Base-by-base conservation (phyloP, 2,888 invertebrate genomes). In the Plebejus anna region DNA sequence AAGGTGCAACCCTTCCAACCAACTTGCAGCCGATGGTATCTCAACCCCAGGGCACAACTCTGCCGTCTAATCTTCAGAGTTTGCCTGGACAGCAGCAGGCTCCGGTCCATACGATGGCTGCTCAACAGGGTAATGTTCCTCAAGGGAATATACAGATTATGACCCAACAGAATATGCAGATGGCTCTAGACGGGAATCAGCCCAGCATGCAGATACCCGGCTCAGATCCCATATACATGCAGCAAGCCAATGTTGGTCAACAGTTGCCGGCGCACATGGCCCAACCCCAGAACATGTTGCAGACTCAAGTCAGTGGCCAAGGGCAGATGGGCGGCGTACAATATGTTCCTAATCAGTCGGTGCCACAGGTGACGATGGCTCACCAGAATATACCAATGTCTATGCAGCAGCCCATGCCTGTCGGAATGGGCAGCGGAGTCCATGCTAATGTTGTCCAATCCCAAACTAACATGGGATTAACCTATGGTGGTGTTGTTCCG, bases 111-210 rank as follows among this genome's bases (percentile, higher is more conserved):
- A 83, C 88, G 61, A 92, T 94, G 85, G 88, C 90, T 78, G 88
- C 90, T 4, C 95, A 95, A 80, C 94, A 95, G 82, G 94, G 94
- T 79, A 95, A 90, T 81, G 94, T 95, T 84, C 92, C 94, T 22
- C 95, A 95, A 86, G 95, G 94, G 78, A 93, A 95, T 81, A 94
- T 95, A 81, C 95, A 95, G 82, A 92, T 95, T 89, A 95, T 95
- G 90, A 86, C 94, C 42, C 89, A 92, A 71, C 94, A 94, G 86
- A 94, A 92, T 87, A 93, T 94, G 89, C 94, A 94, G 86, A 93
- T 94, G 92, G 89, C 94, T 85, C 89, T 94, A 84, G 94, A 94
- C 87, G 91, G 89, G 86, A 94, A 94, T 90, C 94, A 94, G 89
- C 88, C 92, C 42, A 91, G 90, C 84, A 94, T 94, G 94, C 94